Evolutionary conservation across 2,113 vertebrate species (phyloP).

Genomic region (Aplodontia rufa): DNA sequence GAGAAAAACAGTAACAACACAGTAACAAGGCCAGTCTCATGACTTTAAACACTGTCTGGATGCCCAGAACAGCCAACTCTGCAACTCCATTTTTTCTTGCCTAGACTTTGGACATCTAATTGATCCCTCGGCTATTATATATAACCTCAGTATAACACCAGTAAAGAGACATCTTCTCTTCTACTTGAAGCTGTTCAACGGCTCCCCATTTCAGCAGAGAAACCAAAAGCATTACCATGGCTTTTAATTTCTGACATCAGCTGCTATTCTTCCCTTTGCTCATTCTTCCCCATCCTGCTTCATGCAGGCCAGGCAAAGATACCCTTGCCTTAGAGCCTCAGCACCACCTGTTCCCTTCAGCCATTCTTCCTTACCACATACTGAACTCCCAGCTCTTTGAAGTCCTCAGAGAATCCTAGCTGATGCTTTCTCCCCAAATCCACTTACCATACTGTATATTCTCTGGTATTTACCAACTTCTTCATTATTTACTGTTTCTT

Average conservation of each 20-base stretch:
- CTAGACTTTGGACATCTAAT: neutral
- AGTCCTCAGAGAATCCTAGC: neutral
- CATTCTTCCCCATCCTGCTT: neutral
- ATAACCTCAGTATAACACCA: neutral
- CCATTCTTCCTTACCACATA: neutral
- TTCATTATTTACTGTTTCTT: neutral
- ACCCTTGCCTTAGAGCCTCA: neutral
- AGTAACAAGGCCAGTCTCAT: too few species aligned
- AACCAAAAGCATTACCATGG: neutral
- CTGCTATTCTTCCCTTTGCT: neutral
- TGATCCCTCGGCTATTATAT: neutral
- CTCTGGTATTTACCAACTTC: neutral
- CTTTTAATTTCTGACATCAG: neutral
- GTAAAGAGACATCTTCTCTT: neutral
- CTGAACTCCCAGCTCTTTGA: neutral
- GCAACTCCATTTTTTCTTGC: neutral
- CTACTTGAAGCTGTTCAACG: neutral
- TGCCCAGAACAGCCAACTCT: neutral
- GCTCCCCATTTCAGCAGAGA: conserved; percentile 16
- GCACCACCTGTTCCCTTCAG: neutral
- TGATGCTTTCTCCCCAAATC: neutral
- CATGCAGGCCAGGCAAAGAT: neutral
- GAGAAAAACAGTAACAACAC: too few species aligned
- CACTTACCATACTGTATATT: neutral
- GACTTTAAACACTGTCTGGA: neutral